Conservation (phyloP, 2,797 vertebrate genomes). For the Sebastiscus tertius region DNA sequence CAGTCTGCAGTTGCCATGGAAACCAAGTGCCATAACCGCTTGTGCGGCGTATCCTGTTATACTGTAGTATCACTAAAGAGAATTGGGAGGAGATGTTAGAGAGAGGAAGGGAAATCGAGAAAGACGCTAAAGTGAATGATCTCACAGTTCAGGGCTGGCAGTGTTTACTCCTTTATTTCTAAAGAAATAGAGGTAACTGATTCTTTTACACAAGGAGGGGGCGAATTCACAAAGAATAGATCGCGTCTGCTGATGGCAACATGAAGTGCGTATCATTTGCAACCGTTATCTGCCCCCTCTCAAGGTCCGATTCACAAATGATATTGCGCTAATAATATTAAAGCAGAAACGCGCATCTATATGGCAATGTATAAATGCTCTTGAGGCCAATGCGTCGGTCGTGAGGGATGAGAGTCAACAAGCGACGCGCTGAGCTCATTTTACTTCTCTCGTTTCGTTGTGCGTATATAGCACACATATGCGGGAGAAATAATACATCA, state of each 20-base stretch:
- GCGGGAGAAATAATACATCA: too few species aligned
- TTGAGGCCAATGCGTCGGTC: too few species aligned
- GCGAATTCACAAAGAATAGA: neutral
- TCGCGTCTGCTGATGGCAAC: neutral
- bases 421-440: too few species aligned
- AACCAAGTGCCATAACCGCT: constrained; percentile 38
- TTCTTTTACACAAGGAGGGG: neutral
- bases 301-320: neutral
- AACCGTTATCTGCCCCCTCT: neutral
- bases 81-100: constrained; percentile 1
- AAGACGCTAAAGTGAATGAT: neutral
- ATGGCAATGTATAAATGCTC: too few species aligned
- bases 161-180: neutral
- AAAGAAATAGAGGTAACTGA: neutral
- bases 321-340: neutral
- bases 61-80: constrained; percentile 18
- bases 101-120: neutral
- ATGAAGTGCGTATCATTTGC: neutral
- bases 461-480: too few species aligned
- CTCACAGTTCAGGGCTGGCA: neutral
- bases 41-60: constrained; percentile 4
- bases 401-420: too few species aligned
- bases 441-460: too few species aligned
- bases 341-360: too few species aligned
- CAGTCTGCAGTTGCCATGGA: constrained; percentile 38